Evolutionary conservation across 1,140 invertebrate species (phyloP), one percentile per base, ranked within the genome.

Genomic region (Wasmannia auropunctata): DNA sequence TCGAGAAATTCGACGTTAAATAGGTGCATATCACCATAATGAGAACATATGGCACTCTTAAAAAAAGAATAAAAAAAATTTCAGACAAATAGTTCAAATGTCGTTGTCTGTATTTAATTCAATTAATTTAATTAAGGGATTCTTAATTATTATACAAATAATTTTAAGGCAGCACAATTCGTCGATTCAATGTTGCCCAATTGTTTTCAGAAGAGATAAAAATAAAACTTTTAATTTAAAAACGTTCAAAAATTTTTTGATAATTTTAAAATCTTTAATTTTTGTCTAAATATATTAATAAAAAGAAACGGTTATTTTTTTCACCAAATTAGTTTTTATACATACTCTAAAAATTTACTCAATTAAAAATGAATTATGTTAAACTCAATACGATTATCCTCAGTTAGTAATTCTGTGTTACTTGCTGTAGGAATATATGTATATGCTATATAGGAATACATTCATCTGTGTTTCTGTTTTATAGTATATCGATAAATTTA

Each of bases 331-430:
- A 51, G 14, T 51, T 2, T 7, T 7, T 1, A 7, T 51, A 19
- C 7, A 51, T 51, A 51, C 1, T 1, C 2, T 6, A 67, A 43
- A 67, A 7, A 67, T 37, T 63, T 37, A 3, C 0, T 3, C 16
- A 25, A 58, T 58, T 28, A 43, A 19, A 49, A 31, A 49, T 31
- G 0, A 46, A 6, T 19, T 14, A 70, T n/a, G 4, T 70, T 1
- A 2, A 51, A 5, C 51, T 46, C 8, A 14, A 65, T 0, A 2
- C 5, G 0, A 0, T 72, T 72, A 72, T 54, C 69, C 7, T 70
- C 67, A 49, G 43, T 54, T 51, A 72, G 8, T 72, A 51, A 72
- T 31, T 72, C 8, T 51, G 10, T 72, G 2, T 72, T 72, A 51
- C 19, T 51, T 8, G 16, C 43, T n/a, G 67, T 16, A 49, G 67